Conservation (phyloP, 2,888 invertebrate genomes). For the Pandemis cinnamomeana region DNA sequence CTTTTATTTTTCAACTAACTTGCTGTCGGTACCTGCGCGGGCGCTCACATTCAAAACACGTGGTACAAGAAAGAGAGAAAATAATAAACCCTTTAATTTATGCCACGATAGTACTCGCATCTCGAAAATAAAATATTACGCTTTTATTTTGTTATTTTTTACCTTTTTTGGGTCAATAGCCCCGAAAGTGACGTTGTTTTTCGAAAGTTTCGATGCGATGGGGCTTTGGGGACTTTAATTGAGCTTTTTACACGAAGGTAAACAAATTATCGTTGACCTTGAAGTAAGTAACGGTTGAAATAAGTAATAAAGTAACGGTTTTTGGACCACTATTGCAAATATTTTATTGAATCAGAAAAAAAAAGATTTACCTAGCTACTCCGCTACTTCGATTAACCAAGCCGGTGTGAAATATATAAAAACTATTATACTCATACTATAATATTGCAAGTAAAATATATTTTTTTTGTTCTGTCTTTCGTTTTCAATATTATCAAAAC, state of each 20-base stretch:
- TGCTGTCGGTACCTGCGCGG: conserved; percentile 59
- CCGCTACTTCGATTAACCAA: too few relatives aligned
- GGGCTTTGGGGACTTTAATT: conserved; percentile 43
- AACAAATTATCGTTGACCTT: not conserved
- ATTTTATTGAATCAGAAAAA: too few relatives aligned
- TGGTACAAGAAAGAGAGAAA: conserved; percentile 78
- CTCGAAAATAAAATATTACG: conserved; percentile 81
- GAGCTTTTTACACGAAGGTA: conserved; percentile 6
- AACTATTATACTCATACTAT: too few relatives aligned
- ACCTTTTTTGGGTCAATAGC: conserved; percentile 79
- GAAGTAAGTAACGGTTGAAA: not conserved
- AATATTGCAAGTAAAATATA: too few relatives aligned
- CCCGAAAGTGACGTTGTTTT: conserved; percentile 65
- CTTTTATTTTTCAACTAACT: not conserved
- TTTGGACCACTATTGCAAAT: not conserved
- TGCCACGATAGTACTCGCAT: conserved; percentile 83
- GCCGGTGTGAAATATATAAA: too few relatives aligned
- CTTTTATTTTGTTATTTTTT: conserved; percentile 60
- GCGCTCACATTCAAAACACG: conserved; percentile 70
- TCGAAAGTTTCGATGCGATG: conserved; percentile 57
- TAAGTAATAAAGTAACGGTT: not conserved
- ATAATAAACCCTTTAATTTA: conserved; percentile 83
- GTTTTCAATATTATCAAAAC: too few relatives aligned
- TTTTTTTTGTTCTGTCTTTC: too few relatives aligned
- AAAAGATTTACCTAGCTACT: too few relatives aligned